Evolutionary conservation across 2,797 vertebrate species (phyloP), one percentile per base, ranked within the genome.

Genomic region (Gymnocypris eckloni): DNA sequence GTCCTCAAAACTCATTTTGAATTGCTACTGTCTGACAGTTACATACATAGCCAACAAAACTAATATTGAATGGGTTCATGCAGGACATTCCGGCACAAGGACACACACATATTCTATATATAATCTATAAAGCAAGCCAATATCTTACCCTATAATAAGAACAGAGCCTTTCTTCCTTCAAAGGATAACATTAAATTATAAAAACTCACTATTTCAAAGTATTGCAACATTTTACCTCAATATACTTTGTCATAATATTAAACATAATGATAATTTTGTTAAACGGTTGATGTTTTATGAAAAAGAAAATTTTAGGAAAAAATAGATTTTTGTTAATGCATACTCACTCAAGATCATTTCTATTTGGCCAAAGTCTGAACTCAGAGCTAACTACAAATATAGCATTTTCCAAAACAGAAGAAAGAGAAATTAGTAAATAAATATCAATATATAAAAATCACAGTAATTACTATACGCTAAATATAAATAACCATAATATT

Each of bases 1-100:
- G 83, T 59, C 73, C 52, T 73, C 33, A 76, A 81, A 84, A 87
- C 75, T 88, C 86, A 88, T 87, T 89, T 67, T 54, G 70, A 83
- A 83, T 80, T 79, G 48, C 82, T 61, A 85, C 80, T 70, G 81
- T 87, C 82, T 88, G 87, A 81, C 89, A 88, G 79, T 85, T 83
- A 66, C 82, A 86, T 45, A 50, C 67, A 72, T 72, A 86, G 59
- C 61, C 79, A 77, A 37, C 39, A 78, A 67, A 67, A 81, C 79
- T 86, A 70, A 78, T 82, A 86, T 16, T 0, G 33, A 83, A 64
- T 73, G 71, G 73, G 28, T 69, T 79, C 52, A 80, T n/a, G 25
- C 39, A 61, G 39, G 37, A 48, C 52, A 54, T 82, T 71, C 41
- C 0, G 1, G 66, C 59, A 82, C n/a, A 41, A 59, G 39, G 8